phyloP scores from a whole-genome alignment of 2,113 vertebrate genomes.

The Aythya baeri region DNA sequence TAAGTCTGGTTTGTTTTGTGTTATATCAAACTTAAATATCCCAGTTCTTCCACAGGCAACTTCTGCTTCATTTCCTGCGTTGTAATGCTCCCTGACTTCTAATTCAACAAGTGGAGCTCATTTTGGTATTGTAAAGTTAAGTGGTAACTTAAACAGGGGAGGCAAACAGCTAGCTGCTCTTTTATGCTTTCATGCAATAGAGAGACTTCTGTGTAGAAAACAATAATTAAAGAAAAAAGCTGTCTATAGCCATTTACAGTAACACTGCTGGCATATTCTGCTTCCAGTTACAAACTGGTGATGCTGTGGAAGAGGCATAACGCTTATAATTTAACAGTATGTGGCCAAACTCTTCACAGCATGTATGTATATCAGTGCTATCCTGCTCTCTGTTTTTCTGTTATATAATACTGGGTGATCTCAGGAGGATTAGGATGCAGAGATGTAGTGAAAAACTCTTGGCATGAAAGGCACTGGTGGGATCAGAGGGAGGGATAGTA shows the following conservation, averaged over 20 bases:
- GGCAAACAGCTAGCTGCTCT: neutral
- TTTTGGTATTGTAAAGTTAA: neutral
- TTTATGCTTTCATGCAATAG: neutral
- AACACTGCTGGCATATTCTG: neutral
- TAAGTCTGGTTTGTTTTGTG: neutral
- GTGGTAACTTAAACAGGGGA: neutral
- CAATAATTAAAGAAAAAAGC: neutral
- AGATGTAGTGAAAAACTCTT: neutral
- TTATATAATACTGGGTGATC: accelerated
- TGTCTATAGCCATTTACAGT: accelerated
- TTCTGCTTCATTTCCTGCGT: neutral
- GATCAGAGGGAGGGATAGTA: accelerated
- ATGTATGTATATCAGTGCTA: neutral
- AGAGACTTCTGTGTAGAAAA: neutral
- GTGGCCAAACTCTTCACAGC: neutral
- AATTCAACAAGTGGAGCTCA: neutral
- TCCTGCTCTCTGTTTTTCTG: neutral
- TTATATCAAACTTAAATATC: neutral
- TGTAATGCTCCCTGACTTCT: neutral
- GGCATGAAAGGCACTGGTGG: neutral
- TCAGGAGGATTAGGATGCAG: neutral
- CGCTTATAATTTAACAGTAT: neutral
- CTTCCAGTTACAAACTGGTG: neutral
- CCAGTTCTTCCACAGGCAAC: neutral
- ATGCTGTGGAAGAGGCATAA: neutral